Base-by-base conservation (phyloP, 2,888 invertebrate genomes). In the Fabriciana adippe region DNA sequence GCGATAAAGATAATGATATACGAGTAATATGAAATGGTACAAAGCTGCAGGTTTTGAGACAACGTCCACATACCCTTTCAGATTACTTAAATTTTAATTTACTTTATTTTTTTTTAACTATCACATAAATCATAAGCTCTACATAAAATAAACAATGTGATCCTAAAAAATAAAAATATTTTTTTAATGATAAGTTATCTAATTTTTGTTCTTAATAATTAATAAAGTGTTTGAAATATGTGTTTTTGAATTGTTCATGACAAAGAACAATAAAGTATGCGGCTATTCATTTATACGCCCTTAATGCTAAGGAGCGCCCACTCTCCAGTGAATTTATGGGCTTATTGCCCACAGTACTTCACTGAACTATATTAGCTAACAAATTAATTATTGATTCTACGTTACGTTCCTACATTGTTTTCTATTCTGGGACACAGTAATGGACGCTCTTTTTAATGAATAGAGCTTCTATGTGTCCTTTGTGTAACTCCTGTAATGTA, bases 371-470 rank as follows among this genome's bases (percentile, higher is more conserved):
- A 66, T 64, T 66, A 63, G 51, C 50, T 60, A 47, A 45, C 64
- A 56, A 53, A 55, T 60, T 59, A 21, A 60, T 66, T 59, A 69
- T 63, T 69, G 55, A 66, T 60, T 18, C 48, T 16, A 61, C 11
- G 15, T 51, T 35, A 16, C 18, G 13, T 50, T 6, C 47, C 55
- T 41, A 41, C 35, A 35, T 54, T 60, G 55, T 54, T 51, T 16
- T 18, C 51, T 61, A 41, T 61, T 61, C 50, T 41, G 18, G 60
- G 60, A 35, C 50, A 50, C n/a, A 31, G 14, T 57, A 26, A 59
- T 48, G n/a, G 3, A 13, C 26, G 35, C 35, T 11, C 47, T 26
- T 59, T 59, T 21, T 48, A 26, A 41, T 41, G 35, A 41, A 41
- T 41, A 41, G 35, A n/a, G 47, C 21, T 56, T 56, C 45, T 4